Base-by-base conservation (phyloP, 2,113 vertebrate species). In the Eira barbara region DNA sequence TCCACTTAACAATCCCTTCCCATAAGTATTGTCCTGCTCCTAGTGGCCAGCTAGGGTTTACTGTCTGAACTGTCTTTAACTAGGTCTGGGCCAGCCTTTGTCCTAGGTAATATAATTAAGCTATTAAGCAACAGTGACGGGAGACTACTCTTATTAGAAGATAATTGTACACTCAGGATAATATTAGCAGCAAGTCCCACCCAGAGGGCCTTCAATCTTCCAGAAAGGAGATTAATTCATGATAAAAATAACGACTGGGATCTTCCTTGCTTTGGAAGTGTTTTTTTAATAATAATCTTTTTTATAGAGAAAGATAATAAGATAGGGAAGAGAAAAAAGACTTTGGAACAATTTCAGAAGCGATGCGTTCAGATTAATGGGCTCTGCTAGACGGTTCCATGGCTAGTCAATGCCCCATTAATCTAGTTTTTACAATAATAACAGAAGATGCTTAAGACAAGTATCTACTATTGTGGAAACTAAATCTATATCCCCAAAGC, bases 271-370 rank as follows among this genome's bases (percentile, higher is more conserved):
- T 92, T 94, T 67, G 6, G 47, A 82, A 85, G 39, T 59, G 39
- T 59, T 59, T 69, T 39, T 89, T 39, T 13, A 49, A 93, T 69
- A 74, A 74, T 17, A 42, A 67, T 61, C 39, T 85, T 89, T 89
- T 78, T 89, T 89, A 52, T 63, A 7, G 74, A 94, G 55, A 92
- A 95, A 82, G 59, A 92, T 42, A 42, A 36, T 87, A 96, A 49
- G 13, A 13, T 21, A 34, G 27, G 49, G 42, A 84, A 4, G 4
- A 23, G 23, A 14, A 34, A 80, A 36, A 82, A 34, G 81, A n/a
- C 39, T 59, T 95, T 7, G 8, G 29, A 95, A 91, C 11, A 82
- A 57, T 96, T 96, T 97, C 93, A 92, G 20, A 61, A 18, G 15
- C 0, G 1, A 36, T 36, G 36, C 3, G 2, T 39, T 76, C 87